Base-by-base conservation (phyloP, 2,113 vertebrate genomes). In the Mus pahari region DNA sequence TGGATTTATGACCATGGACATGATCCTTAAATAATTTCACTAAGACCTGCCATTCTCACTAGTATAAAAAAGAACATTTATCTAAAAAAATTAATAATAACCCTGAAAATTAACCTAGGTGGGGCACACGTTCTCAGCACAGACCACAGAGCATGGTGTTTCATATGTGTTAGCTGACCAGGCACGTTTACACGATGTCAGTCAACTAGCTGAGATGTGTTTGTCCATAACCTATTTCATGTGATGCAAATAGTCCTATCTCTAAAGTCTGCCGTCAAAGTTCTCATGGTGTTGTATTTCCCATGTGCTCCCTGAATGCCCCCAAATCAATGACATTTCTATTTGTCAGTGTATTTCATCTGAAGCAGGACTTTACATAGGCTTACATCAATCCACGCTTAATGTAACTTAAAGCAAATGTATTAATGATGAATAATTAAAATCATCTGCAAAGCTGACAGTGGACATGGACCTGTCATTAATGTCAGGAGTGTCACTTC, bases 301-400 rank as follows among this genome's bases (percentile, higher is more conserved):
- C 16, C 31, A 9, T 45, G 16, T 91, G n/a, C 5, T 2, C 68
- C 39, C 31, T 39, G 58, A 0, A 36, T 13, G 22, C 68, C 33
- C 53, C 86, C 17, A 86, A 55, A 71, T 83, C 17, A 53, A n/a
- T 62, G 13, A 8, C 66, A 0, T n/a, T n/a, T 68, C 42, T 91
- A 39, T 89, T 78, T 89, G 58, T 39, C 86, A 39, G 14, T 26
- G 42, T 64, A 81, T 87, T 90, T 92, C 7, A 87, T 84, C 88
- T 84, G 17, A 90, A 87, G 73, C 2, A 48, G 53, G n/a, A 83
- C 16, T 68, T 81, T 74, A 70, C 84, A 22, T 68, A 48, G 28
- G 9, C 24, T 39, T 88, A 31, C 53, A 42, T 70, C 68, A 78
- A 94, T 86, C 36, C n/a, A 24, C 50, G 64, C 28, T 7, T 26